phyloP scores from a whole-genome alignment of 1,140 invertebrate species.

The Drosophila repleta region DNA sequence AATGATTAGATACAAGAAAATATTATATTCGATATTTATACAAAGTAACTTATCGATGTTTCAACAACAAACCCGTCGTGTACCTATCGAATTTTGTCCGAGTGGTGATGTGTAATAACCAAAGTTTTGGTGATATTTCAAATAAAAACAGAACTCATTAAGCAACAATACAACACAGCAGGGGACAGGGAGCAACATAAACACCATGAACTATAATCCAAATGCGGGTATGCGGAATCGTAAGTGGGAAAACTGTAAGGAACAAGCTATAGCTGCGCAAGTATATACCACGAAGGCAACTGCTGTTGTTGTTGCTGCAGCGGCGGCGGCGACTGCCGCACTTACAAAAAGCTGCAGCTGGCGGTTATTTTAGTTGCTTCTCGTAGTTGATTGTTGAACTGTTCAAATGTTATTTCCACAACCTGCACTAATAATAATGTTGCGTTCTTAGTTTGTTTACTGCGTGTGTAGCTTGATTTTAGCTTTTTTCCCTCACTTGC shows the following conservation, averaged over 20 bases:
- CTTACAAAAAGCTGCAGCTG: conserved; percentile 19
- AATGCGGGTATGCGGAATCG: conserved; percentile 84
- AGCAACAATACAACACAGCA: conserved; percentile 5
- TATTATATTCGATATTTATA: conserved; percentile 6
- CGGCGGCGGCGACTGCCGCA: conserved; percentile 15
- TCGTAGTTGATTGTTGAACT: conserved; percentile 23
- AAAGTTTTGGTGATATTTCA: conserved; percentile 48
- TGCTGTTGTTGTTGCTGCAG: background rate
- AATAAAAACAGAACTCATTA: conserved; percentile 23
- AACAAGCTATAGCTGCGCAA: conserved; percentile 72
- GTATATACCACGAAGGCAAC: conserved; percentile 64
- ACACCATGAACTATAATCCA: conserved; percentile 84
- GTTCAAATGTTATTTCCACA: background rate
- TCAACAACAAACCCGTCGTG: conserved; percentile 4
- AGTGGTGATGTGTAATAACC: conserved; percentile 55
- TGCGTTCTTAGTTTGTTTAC: conserved; percentile 36
- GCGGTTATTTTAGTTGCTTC: conserved; percentile 28
- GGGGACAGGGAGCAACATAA: background rate
- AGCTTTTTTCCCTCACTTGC: conserved; percentile 26
- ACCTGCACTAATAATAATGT: conserved; percentile 11
- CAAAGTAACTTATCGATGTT: conserved; percentile 17
- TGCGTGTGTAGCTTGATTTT: conserved; percentile 67
- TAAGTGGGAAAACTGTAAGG: conserved; percentile 84
- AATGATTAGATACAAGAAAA: background rate
- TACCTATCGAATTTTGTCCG: conserved; percentile 22